A percentile compares a stretch with the other conserved stretches of the same genome.
These are phyloP conservation scores for Onthophagus sagittarius DNA, from an alignment of 2,888 invertebrate species.

Conservation along the genomic window DNA sequence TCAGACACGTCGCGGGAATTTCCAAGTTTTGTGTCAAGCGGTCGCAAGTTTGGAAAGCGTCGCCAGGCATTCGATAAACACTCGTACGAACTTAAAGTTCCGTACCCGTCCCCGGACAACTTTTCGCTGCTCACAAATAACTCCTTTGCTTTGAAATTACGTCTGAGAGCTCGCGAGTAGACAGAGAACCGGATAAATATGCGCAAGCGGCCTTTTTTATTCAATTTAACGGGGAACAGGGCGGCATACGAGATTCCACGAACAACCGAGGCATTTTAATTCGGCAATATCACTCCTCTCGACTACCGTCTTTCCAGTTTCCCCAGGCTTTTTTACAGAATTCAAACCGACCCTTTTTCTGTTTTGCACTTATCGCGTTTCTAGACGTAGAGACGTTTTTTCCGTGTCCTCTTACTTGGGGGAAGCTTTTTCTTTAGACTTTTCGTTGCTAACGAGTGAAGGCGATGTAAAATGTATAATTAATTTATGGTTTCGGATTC, in stretches of 20 bases:
- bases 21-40: neutral
- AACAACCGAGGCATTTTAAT: neutral
- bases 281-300: neutral
- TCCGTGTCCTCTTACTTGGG: neutral
- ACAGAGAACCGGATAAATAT: neutral
- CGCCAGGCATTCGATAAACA: neutral
- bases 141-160: neutral
- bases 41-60: neutral
- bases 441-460: neutral
- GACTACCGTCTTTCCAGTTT: neutral
- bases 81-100: neutral
- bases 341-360: neutral
- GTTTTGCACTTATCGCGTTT: neutral
- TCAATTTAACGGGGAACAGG: neutral
- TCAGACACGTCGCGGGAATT: neutral
- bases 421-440: neutral
- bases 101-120: neutral
- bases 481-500: neutral
- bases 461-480: neutral
- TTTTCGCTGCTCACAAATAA: neutral
- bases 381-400: neutral
- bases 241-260: neutral
- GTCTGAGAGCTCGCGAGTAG: neutral
- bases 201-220: neutral
- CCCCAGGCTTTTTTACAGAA: neutral